phyloP scores from a whole-genome alignment of 2,113 vertebrate genomes.

The Myotis brandtii region DNA sequence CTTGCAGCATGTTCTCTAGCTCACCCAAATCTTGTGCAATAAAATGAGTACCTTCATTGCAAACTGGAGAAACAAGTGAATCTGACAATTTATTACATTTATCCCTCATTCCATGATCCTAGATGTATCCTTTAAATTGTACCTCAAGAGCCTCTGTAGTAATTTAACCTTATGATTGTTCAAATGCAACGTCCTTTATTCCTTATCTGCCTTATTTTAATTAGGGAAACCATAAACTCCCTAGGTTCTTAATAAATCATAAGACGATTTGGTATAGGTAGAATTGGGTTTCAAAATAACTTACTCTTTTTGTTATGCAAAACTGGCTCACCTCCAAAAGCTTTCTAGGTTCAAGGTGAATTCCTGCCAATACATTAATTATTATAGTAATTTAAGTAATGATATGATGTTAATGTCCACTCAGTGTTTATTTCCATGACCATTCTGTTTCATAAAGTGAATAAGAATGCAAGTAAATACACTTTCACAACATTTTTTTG shows the following conservation, averaged over 20 bases:
- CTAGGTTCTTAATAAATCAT: not conserved
- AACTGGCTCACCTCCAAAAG: not conserved
- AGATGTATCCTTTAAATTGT: not conserved
- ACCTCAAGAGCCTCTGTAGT: not conserved
- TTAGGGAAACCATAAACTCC: not conserved
- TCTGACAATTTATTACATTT: not conserved
- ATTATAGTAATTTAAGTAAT: not conserved
- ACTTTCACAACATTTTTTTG: conserved; percentile 46
- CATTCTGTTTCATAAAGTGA: conserved; percentile 7
- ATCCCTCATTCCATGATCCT: too few relatives aligned
- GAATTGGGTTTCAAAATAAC: not conserved
- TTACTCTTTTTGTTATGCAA: not conserved
- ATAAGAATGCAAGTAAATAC: not conserved
- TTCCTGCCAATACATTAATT: not conserved
- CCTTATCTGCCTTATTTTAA: not conserved
- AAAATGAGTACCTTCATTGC: not conserved
- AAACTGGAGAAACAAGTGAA: not conserved
- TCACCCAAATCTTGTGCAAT: not conserved
- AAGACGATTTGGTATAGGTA: not conserved
- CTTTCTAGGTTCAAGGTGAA: conserved; percentile 40
- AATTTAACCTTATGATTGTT: not conserved
- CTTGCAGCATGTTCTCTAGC: not conserved
- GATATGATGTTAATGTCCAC: not conserved
- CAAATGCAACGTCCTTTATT: not conserved
- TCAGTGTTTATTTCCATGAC: not conserved